Percentiles rank a stretch among this genome's conserved stretches.
Evolutionary conservation across 2,113 vertebrate species (phyloP).

Genomic region (Pseudopodoces humilis): DNA sequence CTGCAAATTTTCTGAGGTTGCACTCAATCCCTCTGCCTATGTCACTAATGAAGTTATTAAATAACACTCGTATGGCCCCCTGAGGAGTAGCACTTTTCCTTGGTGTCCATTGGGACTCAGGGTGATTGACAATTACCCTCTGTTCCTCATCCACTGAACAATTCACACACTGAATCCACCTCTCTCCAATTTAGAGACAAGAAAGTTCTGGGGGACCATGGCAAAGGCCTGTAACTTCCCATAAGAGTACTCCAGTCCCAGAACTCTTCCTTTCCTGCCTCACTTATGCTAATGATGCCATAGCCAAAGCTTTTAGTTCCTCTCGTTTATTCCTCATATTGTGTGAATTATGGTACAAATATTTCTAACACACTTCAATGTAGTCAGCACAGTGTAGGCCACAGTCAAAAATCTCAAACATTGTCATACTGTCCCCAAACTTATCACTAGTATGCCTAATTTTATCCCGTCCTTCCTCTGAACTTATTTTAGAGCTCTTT

Average conservation of each 20-base stretch:
- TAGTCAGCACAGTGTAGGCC: background rate
- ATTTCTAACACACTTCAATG: background rate
- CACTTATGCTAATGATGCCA: background rate
- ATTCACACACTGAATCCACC: background rate
- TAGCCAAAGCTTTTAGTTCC: background rate
- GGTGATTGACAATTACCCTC: background rate
- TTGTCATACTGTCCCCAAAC: background rate
- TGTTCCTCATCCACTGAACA: too few relatives aligned
- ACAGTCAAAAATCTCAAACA: background rate
- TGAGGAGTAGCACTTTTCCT: background rate
- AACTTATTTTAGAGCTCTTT: background rate
- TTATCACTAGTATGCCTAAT: background rate
- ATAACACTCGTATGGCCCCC: too few relatives aligned
- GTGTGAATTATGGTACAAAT: background rate
- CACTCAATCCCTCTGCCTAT: background rate
- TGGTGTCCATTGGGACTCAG: background rate
- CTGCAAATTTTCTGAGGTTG: background rate
- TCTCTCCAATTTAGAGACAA: background rate
- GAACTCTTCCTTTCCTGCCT: background rate
- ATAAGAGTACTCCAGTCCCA: background rate
- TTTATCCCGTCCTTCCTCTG: background rate
- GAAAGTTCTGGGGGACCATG: too few relatives aligned
- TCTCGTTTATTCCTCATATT: background rate
- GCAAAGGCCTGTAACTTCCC: background rate
- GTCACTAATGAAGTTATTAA: background rate